A percentile compares a stretch with the other conserved stretches of the same genome.
phyloP scores from a whole-genome alignment of 1,140 invertebrate genomes.

The Harpegnathos saltator region DNA sequence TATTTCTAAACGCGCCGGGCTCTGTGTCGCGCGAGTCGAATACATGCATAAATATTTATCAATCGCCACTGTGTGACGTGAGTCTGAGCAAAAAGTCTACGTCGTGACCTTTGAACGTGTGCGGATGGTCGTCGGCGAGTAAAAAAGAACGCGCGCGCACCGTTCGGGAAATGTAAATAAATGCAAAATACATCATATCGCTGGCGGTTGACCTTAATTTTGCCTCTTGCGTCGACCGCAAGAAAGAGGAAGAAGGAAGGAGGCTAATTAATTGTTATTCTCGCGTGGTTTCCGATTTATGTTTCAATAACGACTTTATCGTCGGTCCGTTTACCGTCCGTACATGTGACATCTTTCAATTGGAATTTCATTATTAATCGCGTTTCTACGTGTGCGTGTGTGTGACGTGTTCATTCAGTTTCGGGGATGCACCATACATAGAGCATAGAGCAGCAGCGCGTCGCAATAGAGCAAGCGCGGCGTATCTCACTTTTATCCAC shows the following conservation, averaged over 20 bases:
- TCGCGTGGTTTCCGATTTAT: neutral
- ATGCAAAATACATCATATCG: too few relatives aligned
- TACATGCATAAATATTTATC: slow-evolving; percentile 44
- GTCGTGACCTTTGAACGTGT: too few relatives aligned
- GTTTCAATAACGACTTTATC: neutral
- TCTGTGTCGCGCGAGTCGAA: neutral
- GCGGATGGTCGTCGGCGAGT: neutral
- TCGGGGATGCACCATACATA: too few relatives aligned
- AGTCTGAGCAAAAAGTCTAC: neutral
- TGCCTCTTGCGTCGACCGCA: neutral
- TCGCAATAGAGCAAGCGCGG: neutral
- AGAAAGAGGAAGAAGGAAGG: neutral
- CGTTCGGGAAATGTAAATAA: neutral
- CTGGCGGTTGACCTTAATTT: neutral
- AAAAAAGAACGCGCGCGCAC: neutral
- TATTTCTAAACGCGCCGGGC: slow-evolving; percentile 30
- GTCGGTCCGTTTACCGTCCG: neutral
- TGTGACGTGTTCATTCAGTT: too few relatives aligned
- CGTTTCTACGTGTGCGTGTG: neutral
- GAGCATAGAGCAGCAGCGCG: too few relatives aligned
- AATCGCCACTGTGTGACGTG: neutral
- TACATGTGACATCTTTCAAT: neutral
- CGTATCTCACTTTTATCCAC: slow-evolving; percentile 3
- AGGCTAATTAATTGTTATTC: neutral
- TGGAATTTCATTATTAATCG: neutral